phyloP scores from a whole-genome alignment of 2,888 invertebrate genomes.

The Andrena minutula region DNA sequence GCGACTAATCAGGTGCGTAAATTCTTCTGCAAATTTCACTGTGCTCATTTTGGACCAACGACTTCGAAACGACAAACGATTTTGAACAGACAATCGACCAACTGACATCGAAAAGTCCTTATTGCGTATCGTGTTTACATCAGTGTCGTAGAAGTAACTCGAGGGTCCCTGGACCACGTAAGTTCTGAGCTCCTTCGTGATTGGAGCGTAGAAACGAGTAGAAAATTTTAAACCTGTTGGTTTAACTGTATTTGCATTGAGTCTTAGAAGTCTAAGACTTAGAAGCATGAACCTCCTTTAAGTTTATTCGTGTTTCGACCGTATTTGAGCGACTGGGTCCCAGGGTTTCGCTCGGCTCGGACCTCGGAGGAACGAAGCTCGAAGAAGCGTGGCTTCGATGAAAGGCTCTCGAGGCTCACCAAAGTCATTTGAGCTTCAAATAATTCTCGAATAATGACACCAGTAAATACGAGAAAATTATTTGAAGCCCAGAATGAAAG shows the following conservation, averaged over 20 bases:
- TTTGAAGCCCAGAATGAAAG: no score
- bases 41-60: slow-evolving; percentile 34
- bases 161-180: neutral
- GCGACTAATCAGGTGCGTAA: slow-evolving; percentile 58
- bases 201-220: neutral
- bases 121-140: slow-evolving; percentile 24
- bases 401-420: no score
- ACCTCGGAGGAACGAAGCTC: no score
- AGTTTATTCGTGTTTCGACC: slow-evolving; percentile 64
- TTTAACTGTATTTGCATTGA: slow-evolving; percentile 70
- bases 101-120: slow-evolving; percentile 30
- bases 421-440: no score
- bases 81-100: neutral
- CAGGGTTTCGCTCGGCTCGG: slow-evolving; percentile 47
- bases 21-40: slow-evolving; percentile 64
- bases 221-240: slow-evolving; percentile 41
- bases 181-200: no score
- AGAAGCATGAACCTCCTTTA: no score
- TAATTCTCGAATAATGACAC: no score
- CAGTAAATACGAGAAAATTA: no score
- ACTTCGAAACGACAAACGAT: no score
- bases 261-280: no score
- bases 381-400: no score
- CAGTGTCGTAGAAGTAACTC: slow-evolving; percentile 15
- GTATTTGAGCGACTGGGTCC: slow-evolving; percentile 69